Evolutionary conservation across 2,797 vertebrate genomes (phyloP), one percentile per base, ranked within the genome.

Genomic region (Tauraco hartlaubi): DNA sequence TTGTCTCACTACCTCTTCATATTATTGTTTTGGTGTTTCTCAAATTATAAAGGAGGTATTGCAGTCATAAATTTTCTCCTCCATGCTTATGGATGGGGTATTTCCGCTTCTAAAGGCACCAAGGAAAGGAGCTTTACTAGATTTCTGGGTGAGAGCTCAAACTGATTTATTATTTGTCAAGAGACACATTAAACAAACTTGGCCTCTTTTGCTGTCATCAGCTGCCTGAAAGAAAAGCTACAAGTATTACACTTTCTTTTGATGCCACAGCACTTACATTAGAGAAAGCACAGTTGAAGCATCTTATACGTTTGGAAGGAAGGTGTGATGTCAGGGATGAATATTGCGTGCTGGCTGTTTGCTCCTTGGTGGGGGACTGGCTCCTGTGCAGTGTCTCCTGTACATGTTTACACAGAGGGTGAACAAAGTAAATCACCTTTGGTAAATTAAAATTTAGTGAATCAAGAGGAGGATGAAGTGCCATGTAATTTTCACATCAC

Each of bases 111-210:
- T 61, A 88, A 81, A 94, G 35, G 75, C 63, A 87, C 28, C 43
- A 76, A 63, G 52, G 28, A 85, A 87, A 85, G 73, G 22, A 93
- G 73, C 29, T 90, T 84, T 86, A 83, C 69, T 81, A 59, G 76
- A 84, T 86, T 92, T 90, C 85, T 88, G 21, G 44, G 69, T 79
- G 74, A 92, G 66, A 94, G 46, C 69, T 92, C 79, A 78, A 86
- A 80, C 66, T 84, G 89, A 90, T 86, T 59, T 92, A 95, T 81
- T 95, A 76, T 96, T 96, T 90, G 66, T 90, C 92, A 95, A 93
- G 90, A 96, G 91, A 73, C 48, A 81, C 59, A 86, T 94, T 88
- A 96, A 94, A 95, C 86, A 96, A 94, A 90, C 79, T 91, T 90
- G 71, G 71, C 63, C 69, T 94, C 92, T 97, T 93, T 64, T 92